Base-by-base conservation (phyloP, 37 sponge, comb jelly and placozoan species). In the Chondrosia reniformis region DNA sequence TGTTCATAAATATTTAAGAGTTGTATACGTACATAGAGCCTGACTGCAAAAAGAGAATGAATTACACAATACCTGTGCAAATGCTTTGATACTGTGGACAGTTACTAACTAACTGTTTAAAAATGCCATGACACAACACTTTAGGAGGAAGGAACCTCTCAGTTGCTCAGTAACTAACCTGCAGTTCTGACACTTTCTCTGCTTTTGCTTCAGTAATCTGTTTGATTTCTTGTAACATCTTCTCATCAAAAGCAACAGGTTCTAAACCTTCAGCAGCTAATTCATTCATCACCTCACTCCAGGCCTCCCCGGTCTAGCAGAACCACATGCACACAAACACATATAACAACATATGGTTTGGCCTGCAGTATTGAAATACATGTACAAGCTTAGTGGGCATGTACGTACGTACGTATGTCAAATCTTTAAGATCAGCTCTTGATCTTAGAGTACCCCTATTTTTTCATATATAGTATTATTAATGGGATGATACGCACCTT, bases 181-280 rank as follows among this genome's bases (percentile, higher is more conserved):
- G 96, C 57, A 69, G 67, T 56, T 78, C 83, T 59, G 83, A 72
- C 17, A 89, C 85, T 45, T 89, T 84, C 72, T 97, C 93, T 43
- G 93, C 85, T 66, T 91, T 97, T 34, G 84, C 83, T 37, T 89
- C 90, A 25, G 86, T 77, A 3, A 87, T 87, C 22, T 89, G 86
- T 13, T 83, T 77, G 12, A 97, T 89, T 66, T 97, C 96, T 59
- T 86, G 81, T 34, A 94, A 80, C 21, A 88, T 74, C 83, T 94
- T 92, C 77, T 89, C 89, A 76, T 97, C 98, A 52, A 87, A 90
- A 21, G 93, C 67, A 54, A 91, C 89, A n/a, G 95, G 95, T 19
- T 87, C 46, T 49, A 92, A 73, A 5, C 91, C 93, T 43, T 97
- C 98, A 36, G 80, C 75, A 31, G 86, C 88, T 75, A 97, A 80